phyloP scores from a whole-genome alignment of 2,113 vertebrate genomes.

The Muntiacus muntjak region DNA sequence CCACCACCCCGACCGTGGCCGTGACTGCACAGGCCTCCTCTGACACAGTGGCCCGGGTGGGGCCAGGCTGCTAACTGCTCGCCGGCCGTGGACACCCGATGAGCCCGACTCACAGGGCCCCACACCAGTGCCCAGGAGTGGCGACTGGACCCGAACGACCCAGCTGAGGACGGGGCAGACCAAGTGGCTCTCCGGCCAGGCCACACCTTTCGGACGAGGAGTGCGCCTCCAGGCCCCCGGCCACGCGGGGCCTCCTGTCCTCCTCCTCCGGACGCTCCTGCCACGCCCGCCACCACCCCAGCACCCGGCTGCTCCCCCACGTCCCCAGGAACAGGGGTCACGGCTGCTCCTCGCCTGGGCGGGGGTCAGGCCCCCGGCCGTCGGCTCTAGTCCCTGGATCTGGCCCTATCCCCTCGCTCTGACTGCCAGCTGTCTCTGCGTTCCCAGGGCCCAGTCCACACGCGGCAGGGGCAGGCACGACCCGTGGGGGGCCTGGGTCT shows the following conservation, averaged over 20 bases:
- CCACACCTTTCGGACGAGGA: neutral
- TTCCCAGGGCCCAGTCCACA: neutral
- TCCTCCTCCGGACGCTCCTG: fast-evolving
- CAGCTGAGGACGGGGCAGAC: neutral
- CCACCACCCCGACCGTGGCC: neutral
- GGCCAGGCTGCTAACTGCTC: neutral
- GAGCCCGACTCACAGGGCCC: neutral
- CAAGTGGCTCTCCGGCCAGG: neutral
- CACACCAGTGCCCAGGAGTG: neutral
- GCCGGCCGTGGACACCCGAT: neutral
- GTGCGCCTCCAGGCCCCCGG: neutral
- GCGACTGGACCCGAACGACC: neutral
- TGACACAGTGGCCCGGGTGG: neutral
- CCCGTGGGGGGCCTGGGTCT: neutral
- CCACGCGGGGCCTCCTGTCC: neutral
- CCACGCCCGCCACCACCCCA: fast-evolving
- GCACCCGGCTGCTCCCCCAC: too few relatives aligned
- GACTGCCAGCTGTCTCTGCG: neutral
- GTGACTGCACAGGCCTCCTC: neutral
- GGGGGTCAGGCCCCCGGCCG: neutral
- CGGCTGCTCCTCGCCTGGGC: fast-evolving
- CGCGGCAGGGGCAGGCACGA: neutral
- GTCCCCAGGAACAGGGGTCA: neutral
- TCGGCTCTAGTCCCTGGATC: neutral
- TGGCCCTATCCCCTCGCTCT: neutral